These are phyloP conservation scores for Muschampia plurimacula DNA, from an alignment of 2,888 invertebrate genomes.

Conservation along the genomic window DNA sequence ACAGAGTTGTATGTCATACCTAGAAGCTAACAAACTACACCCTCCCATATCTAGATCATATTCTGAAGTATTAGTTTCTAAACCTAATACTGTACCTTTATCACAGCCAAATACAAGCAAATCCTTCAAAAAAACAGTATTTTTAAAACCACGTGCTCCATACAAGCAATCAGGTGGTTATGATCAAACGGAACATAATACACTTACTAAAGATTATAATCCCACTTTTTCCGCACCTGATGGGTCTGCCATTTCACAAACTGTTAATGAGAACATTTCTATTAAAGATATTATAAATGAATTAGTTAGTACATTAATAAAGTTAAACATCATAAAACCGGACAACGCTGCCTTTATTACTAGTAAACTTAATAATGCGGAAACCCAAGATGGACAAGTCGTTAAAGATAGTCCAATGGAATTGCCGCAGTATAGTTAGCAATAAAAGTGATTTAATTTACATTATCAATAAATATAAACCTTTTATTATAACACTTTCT, in stretches of 20 bases:
- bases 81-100: too few species aligned
- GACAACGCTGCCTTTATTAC: slow-evolving; percentile 17
- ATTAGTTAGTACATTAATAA: too few species aligned
- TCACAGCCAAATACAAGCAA: neutral
- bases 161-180: neutral
- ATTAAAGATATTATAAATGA: too few species aligned
- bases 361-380: neutral
- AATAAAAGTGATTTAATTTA: too few species aligned
- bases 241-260: too few species aligned
- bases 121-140: slow-evolving; percentile 8
- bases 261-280: too few species aligned
- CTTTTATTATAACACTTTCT: too few species aligned
- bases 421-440: too few species aligned
- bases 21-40: neutral
- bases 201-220: neutral
- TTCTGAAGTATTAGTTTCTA: slow-evolving; percentile 7
- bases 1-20: too few species aligned
- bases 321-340: too few species aligned
- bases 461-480: too few species aligned
- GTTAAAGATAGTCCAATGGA: too few species aligned
- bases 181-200: slow-evolving; percentile 8
- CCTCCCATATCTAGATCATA: slow-evolving; percentile 13
- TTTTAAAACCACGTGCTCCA: slow-evolving; percentile 4
- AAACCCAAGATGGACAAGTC: neutral
- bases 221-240: slow-evolving; percentile 7